phyloP scores from a whole-genome alignment of 1,140 invertebrate genomes.

The Pseudomyrmex flavicornis region DNA sequence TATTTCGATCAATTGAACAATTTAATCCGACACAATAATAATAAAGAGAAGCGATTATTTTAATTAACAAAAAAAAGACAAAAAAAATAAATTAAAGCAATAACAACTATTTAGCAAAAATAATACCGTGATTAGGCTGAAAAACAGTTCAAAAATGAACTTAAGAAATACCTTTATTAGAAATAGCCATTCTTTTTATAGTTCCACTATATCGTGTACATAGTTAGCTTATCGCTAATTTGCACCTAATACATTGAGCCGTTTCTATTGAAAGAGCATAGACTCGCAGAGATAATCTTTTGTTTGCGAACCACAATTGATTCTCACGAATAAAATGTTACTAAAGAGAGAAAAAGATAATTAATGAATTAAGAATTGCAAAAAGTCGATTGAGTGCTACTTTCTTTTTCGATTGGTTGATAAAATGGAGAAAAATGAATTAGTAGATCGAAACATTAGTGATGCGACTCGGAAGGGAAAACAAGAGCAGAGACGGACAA shows the following conservation, averaged over 20 bases:
- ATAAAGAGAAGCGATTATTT: neutral
- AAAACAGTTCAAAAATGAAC: slow-evolving; percentile 13
- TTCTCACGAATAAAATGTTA: no score
- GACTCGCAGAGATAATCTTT: neutral
- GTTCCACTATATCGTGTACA: neutral
- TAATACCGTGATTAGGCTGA: neutral
- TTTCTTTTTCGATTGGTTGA: neutral
- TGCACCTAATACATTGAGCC: neutral
- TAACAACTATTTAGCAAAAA: slow-evolving; percentile 14
- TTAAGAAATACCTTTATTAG: neutral
- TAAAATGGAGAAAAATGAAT: slow-evolving; percentile 9
- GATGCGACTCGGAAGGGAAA: neutral
- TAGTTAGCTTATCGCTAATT: neutral
- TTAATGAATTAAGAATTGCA: slow-evolving; percentile 16
- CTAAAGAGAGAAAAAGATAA: neutral
- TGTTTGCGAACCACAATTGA: no score
- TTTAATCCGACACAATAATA: neutral
- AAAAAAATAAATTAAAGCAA: neutral
- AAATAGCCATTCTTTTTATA: neutral
- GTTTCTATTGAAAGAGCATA: neutral
- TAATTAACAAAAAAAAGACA: neutral
- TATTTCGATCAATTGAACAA: neutral
- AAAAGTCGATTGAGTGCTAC: neutral
- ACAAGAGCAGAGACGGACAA: neutral
- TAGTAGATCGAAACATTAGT: neutral